phyloP scores from a whole-genome alignment of 2,888 invertebrate genomes.

The Heliconius sara region DNA sequence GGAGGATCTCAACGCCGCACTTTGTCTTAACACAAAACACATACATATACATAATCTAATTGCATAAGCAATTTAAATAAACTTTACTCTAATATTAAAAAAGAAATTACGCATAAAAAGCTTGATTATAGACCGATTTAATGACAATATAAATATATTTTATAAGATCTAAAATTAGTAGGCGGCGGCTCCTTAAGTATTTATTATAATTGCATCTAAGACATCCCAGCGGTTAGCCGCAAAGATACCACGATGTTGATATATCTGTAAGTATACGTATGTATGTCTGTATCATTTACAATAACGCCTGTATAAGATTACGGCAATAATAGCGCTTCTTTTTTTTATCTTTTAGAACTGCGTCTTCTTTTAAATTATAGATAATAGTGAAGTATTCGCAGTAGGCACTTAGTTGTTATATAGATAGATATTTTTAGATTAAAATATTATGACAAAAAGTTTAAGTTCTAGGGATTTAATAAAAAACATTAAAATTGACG shows the following conservation, averaged over 20 bases:
- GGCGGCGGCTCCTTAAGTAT: constrained; percentile 18
- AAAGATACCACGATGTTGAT: constrained; percentile 25
- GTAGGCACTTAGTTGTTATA: background rate
- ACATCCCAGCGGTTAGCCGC: constrained; percentile 30
- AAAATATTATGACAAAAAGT: background rate
- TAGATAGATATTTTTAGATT: background rate
- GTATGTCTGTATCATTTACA: constrained; percentile 18
- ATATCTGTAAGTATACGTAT: background rate
- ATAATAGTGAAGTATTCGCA: background rate
- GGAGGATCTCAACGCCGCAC: too few species aligned
- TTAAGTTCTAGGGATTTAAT: background rate
- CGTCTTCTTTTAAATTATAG: background rate
- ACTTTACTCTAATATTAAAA: background rate
- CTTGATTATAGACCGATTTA: background rate
- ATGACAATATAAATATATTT: constrained; percentile 1
- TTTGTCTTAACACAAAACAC: too few species aligned
- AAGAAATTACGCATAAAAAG: background rate
- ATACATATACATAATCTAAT: background rate
- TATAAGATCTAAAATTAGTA: constrained; percentile 17
- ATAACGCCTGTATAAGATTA: constrained; percentile 16
- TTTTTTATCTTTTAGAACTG: background rate
- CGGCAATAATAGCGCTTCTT: constrained; percentile 2
- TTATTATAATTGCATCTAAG: constrained; percentile 28
- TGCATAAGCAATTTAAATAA: background rate
- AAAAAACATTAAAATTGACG: background rate